Conservation (phyloP, 2,797 vertebrate species). For the Prunella strophiata region DNA sequence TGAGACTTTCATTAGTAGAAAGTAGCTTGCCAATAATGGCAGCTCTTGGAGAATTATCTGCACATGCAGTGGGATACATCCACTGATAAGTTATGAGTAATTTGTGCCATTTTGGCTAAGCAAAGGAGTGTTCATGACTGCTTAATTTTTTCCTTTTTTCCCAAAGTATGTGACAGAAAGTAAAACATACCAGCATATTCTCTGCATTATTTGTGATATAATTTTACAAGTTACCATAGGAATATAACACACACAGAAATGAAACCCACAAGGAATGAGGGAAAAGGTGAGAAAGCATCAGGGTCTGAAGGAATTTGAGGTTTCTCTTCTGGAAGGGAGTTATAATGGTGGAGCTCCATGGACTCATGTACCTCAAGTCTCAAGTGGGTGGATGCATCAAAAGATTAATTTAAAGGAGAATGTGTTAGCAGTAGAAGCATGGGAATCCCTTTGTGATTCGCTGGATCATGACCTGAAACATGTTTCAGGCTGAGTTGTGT, state of each 20-base stretch:
- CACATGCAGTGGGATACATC: background rate
- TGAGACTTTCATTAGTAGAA: background rate
- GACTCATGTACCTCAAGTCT: background rate
- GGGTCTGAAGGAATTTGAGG: background rate
- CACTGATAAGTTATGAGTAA: background rate
- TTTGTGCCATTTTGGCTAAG: background rate
- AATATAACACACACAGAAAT: background rate
- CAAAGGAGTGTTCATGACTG: background rate
- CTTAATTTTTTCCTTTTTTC: background rate
- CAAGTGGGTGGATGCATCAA: background rate
- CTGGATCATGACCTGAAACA: background rate
- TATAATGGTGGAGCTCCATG: background rate
- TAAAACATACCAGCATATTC: background rate
- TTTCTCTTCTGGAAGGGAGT: background rate
- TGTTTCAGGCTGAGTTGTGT: background rate
- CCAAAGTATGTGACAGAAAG: background rate
- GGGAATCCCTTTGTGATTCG: background rate
- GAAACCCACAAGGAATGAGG: background rate
- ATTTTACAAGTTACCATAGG: background rate
- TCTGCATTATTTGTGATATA: background rate
- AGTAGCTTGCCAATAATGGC: background rate
- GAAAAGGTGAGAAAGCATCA: background rate
- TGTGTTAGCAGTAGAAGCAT: background rate
- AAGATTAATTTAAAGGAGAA: background rate
- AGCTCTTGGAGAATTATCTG: background rate